phyloP scores from a whole-genome alignment of 2,888 invertebrate genomes.

The Drosophila prolongata region DNA sequence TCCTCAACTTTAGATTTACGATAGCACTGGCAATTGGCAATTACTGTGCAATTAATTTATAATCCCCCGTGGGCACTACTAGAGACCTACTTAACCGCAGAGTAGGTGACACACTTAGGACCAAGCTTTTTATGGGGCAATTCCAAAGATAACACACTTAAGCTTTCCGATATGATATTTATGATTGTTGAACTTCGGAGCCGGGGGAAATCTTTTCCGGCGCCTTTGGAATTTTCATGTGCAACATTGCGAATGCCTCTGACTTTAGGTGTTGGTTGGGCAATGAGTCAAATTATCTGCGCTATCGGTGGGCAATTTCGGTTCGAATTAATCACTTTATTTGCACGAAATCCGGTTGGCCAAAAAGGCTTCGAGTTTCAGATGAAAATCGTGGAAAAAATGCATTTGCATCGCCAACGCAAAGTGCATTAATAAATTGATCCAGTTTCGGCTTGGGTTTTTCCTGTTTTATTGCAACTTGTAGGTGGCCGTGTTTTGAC shows the following conservation, averaged over 20 bases:
- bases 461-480: slow-evolving; percentile 40
- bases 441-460: slow-evolving; percentile 57
- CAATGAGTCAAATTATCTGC: slow-evolving; percentile 34
- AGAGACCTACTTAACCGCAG: slow-evolving; percentile 52
- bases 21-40: slow-evolving; percentile 66
- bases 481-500: slow-evolving; percentile 75
- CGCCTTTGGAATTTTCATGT: slow-evolving; percentile 9
- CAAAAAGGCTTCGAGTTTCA: slow-evolving; percentile 47
- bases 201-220: slow-evolving; percentile 9
- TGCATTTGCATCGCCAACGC: slow-evolving; percentile 54
- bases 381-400: slow-evolving; percentile 54
- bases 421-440: slow-evolving; percentile 70
- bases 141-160: slow-evolving; percentile 50
- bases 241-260: slow-evolving; percentile 27
- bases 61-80: slow-evolving; percentile 58
- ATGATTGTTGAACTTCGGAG: slow-evolving; percentile 34
- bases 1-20: slow-evolving; percentile 56
- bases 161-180: slow-evolving; percentile 61
- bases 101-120: slow-evolving; percentile 62
- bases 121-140: slow-evolving; percentile 42
- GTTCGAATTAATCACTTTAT: slow-evolving; percentile 69
- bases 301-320: slow-evolving; percentile 42
- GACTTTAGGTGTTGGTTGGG: slow-evolving; percentile 45
- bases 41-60: slow-evolving; percentile 79
- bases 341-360: slow-evolving; percentile 58